Conservation (phyloP, 1,140 invertebrate species). For the Ceratosolen fusciceps region DNA sequence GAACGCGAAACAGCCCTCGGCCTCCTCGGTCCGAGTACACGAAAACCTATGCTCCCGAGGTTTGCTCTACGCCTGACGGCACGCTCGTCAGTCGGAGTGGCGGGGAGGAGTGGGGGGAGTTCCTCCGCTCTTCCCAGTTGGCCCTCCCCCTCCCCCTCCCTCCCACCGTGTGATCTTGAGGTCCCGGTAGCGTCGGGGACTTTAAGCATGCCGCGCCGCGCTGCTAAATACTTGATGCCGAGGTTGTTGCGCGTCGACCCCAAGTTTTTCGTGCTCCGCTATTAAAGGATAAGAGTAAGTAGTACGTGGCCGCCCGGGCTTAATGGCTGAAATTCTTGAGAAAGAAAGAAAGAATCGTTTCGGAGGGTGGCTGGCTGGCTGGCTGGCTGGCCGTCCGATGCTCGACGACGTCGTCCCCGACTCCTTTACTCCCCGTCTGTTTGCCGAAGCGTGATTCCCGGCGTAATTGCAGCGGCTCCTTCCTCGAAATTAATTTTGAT, state of each 20-base stretch:
- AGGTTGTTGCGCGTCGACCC: not conserved
- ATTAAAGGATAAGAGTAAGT: no score
- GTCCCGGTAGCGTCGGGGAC: not conserved
- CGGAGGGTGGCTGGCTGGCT: not conserved
- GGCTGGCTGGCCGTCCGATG: no score
- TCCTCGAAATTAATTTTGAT: not conserved
- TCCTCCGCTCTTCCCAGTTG: no score
- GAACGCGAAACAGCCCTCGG: constrained; percentile 32
- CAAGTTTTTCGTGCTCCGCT: not conserved
- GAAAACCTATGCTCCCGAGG: not conserved
- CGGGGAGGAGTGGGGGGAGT: no score
- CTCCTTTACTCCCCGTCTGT: not conserved
- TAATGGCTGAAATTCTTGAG: constrained; percentile 1
- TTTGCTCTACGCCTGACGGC: no score
- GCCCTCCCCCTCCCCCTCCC: no score
- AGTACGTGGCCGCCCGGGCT: not conserved
- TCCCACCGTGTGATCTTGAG: constrained; percentile 25
- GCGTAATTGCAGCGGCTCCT: not conserved
- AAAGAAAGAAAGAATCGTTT: no score
- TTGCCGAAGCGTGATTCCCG: constrained; percentile 3
- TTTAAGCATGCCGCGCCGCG: constrained; percentile 18
- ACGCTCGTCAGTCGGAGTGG: no score
- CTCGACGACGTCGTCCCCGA: not conserved
- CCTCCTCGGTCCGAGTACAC: not conserved
- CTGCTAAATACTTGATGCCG: constrained; percentile 35